These are phyloP conservation scores for Tokudaia muenninki DNA, from an alignment of 2,797 vertebrate genomes.

Conservation along the genomic window DNA sequence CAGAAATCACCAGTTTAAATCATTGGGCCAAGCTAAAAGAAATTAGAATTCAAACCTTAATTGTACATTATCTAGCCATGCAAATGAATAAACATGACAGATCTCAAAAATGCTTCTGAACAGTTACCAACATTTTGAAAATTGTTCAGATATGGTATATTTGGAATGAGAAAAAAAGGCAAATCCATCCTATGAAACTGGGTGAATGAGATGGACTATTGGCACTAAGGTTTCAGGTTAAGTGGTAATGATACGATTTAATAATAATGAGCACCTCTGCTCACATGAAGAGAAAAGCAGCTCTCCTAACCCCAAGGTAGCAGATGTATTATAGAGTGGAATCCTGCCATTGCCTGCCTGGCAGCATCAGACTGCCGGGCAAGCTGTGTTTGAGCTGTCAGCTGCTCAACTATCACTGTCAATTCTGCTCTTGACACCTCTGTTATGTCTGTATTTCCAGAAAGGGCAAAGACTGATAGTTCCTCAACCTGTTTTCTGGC, in stretches of 20 bases:
- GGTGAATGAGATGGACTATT: not conserved
- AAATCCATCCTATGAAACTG: not conserved
- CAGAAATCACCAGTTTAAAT: constrained; percentile 76
- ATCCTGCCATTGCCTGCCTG: constrained; percentile 21
- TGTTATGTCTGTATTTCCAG: constrained; percentile 63
- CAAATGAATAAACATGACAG: constrained; percentile 54
- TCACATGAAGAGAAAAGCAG: constrained; percentile 9
- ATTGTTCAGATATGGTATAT: not conserved
- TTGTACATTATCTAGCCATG: constrained; percentile 5
- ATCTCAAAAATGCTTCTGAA: constrained; percentile 42
- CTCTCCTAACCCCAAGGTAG: not conserved
- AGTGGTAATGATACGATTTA: not conserved
- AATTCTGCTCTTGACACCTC: constrained; percentile 30
- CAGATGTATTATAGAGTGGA: not conserved
- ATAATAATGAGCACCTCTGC: constrained; percentile 34
- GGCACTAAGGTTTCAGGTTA: constrained; percentile 19
- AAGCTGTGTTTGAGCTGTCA: constrained; percentile 60
- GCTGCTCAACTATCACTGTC: constrained; percentile 28
- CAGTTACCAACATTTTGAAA: not conserved
- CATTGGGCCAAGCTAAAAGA: constrained; percentile 66
- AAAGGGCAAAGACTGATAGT: constrained; percentile 43
- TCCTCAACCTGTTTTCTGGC: constrained; percentile 67
- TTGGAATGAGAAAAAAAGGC: constrained; percentile 26
- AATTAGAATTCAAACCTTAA: constrained; percentile 70
- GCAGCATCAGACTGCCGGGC: not conserved